Evolutionary conservation across 2,113 vertebrate genomes (phyloP).

Genomic region (Lota lota): DNA sequence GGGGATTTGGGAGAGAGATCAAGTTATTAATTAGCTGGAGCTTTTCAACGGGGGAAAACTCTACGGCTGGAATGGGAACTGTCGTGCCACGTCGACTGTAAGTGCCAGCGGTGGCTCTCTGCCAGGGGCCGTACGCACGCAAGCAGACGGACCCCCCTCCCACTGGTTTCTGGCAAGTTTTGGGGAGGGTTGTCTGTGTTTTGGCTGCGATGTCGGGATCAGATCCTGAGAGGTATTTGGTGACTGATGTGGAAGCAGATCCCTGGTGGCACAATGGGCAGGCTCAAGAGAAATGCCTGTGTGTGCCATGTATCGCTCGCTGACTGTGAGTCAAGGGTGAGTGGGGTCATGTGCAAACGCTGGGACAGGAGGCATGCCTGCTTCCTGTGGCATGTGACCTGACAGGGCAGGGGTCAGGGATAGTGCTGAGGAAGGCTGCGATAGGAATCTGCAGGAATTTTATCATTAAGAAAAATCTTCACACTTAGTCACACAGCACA

Average conservation of each 20-base stretch:
- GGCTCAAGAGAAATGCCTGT: no score
- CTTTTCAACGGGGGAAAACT: conserved; percentile 69
- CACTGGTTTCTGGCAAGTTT: not conserved
- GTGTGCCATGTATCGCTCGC: not conserved
- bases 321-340: not conserved
- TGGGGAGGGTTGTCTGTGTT: conserved; percentile 1
- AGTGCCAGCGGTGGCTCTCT: conserved; percentile 61
- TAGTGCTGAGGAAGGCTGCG: not conserved
- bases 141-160: conserved; percentile 17
- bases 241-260: not conserved
- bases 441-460: not conserved
- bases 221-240: conserved; percentile 42
- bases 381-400: conserved; percentile 4
- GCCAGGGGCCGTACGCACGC: conserved; percentile 57
- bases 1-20: conserved; percentile 75
- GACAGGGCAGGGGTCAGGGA: conserved; percentile 1
- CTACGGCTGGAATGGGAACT: conserved; percentile 70
- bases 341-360: not conserved
- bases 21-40: conserved; percentile 76
- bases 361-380: not conserved
- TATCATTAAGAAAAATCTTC: conserved; percentile 5
- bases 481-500: not conserved
- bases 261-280: conserved; percentile 13
- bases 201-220: not conserved
- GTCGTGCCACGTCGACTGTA: conserved; percentile 66